Evolutionary conservation across 2,888 invertebrate genomes (phyloP).

Genomic region (Hybos culiciformis): DNA sequence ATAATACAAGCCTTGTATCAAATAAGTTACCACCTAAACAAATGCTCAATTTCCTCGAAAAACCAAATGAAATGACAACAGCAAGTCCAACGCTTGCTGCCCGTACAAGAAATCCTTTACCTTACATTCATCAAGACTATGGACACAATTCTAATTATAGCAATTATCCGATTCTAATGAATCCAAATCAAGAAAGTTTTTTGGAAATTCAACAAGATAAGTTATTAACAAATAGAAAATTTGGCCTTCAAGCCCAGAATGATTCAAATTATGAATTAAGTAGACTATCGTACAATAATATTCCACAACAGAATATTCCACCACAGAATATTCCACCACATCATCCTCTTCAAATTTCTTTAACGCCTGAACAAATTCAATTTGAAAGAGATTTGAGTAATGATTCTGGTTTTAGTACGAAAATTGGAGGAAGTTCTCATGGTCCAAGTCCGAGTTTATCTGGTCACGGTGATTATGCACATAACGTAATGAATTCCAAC

Average conservation of each 20-base stretch:
- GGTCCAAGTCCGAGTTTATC: constrained; percentile 65
- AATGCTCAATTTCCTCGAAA: constrained; percentile 9
- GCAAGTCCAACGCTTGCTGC: background rate
- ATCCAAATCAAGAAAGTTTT: no score
- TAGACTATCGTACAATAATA: constrained; percentile 4
- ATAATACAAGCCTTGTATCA: constrained; percentile 13
- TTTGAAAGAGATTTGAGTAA: constrained; percentile 56
- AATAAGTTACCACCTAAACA: constrained; percentile 15
- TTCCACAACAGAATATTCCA: constrained; percentile 12
- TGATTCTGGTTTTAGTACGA: constrained; percentile 75
- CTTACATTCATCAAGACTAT: no score
- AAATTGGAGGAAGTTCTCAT: constrained; percentile 64
- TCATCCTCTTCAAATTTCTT: constrained; percentile 12
- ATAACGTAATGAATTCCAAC: constrained; percentile 12
- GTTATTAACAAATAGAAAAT: constrained; percentile 15
- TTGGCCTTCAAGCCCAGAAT: constrained; percentile 5
- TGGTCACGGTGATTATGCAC: constrained; percentile 28
- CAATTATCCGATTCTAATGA: no score
- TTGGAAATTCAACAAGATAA: no score
- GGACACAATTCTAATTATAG: no score
- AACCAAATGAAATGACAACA: background rate
- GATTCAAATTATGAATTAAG: constrained; percentile 11
- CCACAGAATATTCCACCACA: constrained; percentile 14
- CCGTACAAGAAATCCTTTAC: constrained; percentile 15
- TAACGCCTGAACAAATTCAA: constrained; percentile 24